These are phyloP conservation scores for Notolepis coatsorum DNA, from an alignment of 2,797 vertebrate species.

Conservation along the genomic window DNA sequence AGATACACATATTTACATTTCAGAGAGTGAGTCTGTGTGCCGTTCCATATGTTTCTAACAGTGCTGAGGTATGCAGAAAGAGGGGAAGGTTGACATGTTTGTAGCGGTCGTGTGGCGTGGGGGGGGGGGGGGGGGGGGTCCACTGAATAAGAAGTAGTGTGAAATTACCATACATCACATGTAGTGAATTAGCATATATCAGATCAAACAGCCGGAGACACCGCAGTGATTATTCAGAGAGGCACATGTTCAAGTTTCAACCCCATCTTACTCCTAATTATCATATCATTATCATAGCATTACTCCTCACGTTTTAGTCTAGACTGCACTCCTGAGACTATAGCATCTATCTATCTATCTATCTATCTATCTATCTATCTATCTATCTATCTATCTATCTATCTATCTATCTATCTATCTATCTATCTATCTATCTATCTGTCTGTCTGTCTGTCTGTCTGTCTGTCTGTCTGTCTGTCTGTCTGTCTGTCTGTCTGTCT, in stretches of 20 bases:
- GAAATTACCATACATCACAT: constrained; percentile 74
- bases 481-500: no score
- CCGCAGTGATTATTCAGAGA: constrained; percentile 60
- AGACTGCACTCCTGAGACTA: constrained; percentile 51
- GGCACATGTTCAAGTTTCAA: constrained; percentile 70
- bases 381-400: no score
- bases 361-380: no score
- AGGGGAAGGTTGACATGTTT: constrained; percentile 49
- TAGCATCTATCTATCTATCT: constrained; percentile 28
- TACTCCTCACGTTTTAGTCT: constrained; percentile 54
- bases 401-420: no score
- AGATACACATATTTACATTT: no score
- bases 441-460: constrained; percentile 10
- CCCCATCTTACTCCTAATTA: constrained; percentile 71
- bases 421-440: no score
- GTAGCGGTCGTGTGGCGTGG: background rate
- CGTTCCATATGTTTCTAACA: constrained; percentile 32
- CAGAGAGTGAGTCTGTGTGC: background rate
- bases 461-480: no score
- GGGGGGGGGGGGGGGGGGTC: constrained; percentile 13
- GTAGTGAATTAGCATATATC: constrained; percentile 74
- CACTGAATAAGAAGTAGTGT: constrained; percentile 57
- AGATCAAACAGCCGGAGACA: constrained; percentile 68
- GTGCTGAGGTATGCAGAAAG: constrained; percentile 61
- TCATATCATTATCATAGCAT: constrained; percentile 72